Percentiles rank a stretch among this genome's conserved stretches.
Conservation (phyloP, 2,797 vertebrate species). For the Rhinoraja longicauda region DNA sequence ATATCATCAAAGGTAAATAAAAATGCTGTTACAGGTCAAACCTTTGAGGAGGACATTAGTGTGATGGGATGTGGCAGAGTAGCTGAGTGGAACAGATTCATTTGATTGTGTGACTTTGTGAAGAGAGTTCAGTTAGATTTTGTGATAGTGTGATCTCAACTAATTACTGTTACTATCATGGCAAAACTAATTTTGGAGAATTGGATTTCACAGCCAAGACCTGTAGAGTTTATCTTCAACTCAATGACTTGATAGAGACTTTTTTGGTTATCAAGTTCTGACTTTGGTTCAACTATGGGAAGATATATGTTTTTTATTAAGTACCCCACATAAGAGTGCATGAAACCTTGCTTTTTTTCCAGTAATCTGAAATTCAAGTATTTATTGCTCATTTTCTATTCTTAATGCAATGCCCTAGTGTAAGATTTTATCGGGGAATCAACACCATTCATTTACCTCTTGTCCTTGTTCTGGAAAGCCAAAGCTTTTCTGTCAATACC, state of each 20-base stretch:
- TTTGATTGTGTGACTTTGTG: background rate
- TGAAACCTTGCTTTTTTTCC: background rate
- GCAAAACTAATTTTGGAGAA: background rate
- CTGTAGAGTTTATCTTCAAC: background rate
- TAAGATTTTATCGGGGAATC: no score
- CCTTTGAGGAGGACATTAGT: no score
- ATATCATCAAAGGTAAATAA: conserved; percentile 78
- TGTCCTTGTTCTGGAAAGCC: no score
- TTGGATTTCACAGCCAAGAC: background rate
- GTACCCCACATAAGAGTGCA: background rate
- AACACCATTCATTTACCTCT: no score
- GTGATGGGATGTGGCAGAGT: background rate
- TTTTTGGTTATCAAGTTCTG: background rate
- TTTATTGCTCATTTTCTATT: background rate
- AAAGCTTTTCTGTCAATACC: no score
- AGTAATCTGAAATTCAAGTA: background rate
- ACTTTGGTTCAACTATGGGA: background rate
- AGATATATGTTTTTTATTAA: background rate
- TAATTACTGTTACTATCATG: background rate
- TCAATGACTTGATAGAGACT: background rate
- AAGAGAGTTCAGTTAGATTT: background rate
- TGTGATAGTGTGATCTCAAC: background rate
- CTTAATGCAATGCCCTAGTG: background rate
- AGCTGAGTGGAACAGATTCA: background rate
- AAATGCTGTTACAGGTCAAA: background rate